A percentile compares a stretch with the other conserved stretches of the same genome.
Evolutionary conservation across 2,797 vertebrate genomes (phyloP).

Genomic region (Pogoniulus pusillus): DNA sequence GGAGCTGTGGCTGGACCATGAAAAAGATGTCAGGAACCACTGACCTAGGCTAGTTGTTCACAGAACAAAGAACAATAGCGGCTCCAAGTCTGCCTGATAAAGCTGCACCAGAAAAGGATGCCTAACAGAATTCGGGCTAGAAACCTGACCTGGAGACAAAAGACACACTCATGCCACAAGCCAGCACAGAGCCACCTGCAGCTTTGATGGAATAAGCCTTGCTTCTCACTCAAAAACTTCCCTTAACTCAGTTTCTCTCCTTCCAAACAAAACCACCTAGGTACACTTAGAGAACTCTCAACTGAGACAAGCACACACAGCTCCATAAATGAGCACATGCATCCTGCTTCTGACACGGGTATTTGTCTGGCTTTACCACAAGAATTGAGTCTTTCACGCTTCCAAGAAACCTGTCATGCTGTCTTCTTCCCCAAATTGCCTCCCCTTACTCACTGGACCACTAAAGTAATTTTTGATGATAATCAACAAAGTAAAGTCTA

Average conservation of each 20-base stretch:
- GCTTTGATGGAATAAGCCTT: not conserved
- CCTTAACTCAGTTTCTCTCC: not conserved
- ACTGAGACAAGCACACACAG: not conserved
- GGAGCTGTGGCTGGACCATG: not conserved
- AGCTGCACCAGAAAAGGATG: not conserved
- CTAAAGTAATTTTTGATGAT: not conserved
- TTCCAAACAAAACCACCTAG: not conserved
- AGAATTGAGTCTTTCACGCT: not conserved
- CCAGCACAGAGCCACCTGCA: not conserved
- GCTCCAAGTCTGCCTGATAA: not conserved
- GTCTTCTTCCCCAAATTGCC: not conserved
- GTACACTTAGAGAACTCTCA: not conserved
- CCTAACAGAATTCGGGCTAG: not conserved
- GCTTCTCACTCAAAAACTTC: not conserved
- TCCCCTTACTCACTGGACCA: not conserved
- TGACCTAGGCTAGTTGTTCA: not conserved
- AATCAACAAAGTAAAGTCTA: not conserved
- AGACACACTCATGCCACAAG: rapidly evolving
- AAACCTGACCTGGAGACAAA: not conserved
- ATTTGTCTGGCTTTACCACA: not conserved
- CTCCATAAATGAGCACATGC: not conserved
- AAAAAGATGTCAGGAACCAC: not conserved
- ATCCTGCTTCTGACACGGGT: not conserved
- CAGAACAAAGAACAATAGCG: rapidly evolving
- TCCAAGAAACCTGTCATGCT: not conserved